phyloP scores from a whole-genome alignment of 2,888 invertebrate species.

The Cordilura impudica region DNA sequence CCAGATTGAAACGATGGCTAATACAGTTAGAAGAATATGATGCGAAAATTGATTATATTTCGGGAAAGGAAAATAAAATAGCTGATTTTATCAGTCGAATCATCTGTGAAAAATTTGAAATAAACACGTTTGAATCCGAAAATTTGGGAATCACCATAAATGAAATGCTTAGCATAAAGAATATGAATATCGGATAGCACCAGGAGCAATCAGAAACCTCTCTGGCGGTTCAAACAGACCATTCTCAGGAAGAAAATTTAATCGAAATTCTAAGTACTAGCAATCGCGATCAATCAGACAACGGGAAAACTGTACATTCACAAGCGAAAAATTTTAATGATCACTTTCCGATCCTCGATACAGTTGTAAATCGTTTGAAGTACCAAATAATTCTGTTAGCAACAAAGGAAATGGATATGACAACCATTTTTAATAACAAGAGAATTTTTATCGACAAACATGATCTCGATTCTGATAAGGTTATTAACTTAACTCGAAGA shows the following conservation, averaged over 20 bases:
- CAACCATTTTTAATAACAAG: constrained; percentile 28
- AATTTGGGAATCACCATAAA: constrained; percentile 2
- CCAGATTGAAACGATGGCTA: constrained; percentile 60
- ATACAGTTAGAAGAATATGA: constrained; percentile 55
- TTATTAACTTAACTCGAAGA: constrained; percentile 26
- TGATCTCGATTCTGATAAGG: constrained; percentile 12
- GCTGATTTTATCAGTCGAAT: constrained; percentile 60
- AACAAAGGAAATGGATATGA: constrained; percentile 11
- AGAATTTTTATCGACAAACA: constrained; percentile 31
- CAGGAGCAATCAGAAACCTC: neutral
- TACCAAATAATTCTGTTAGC: too few relatives aligned
- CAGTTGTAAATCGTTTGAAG: too few relatives aligned
- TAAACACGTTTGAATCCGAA: constrained; percentile 15
- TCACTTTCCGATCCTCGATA: too few relatives aligned
- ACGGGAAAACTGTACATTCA: constrained; percentile 32
- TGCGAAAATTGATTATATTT: too few relatives aligned
- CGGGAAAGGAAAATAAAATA: too few relatives aligned
- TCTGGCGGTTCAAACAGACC: neutral
- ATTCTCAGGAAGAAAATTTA: neutral
- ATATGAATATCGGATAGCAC: constrained; percentile 2
- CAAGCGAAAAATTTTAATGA: too few relatives aligned
- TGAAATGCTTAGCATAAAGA: neutral
- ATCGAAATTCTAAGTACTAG: neutral
- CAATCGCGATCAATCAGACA: constrained; percentile 1
- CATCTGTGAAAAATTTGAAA: constrained; percentile 40